phyloP scores from a whole-genome alignment of 2,888 invertebrate genomes.

The Sycophila texana region DNA sequence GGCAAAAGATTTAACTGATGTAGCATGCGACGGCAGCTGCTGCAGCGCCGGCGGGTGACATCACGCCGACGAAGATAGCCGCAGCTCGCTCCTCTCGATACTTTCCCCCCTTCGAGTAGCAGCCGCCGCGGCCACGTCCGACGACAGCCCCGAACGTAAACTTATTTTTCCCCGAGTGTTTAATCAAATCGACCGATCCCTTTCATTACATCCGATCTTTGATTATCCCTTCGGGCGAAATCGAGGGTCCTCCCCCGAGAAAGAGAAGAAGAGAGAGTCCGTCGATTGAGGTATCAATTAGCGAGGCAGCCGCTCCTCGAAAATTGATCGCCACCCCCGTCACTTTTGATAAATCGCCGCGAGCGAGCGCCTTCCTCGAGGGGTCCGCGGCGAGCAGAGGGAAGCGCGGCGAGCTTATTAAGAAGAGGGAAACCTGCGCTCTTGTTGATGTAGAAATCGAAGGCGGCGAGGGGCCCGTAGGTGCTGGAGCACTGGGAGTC shows the following conservation, averaged over 20 bases:
- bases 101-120: neutral
- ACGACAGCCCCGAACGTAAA: no score
- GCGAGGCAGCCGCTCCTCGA: constrained; percentile 10
- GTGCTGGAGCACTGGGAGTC: constrained; percentile 88
- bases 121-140: neutral
- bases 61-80: constrained; percentile 38
- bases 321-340: constrained; percentile 33
- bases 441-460: constrained; percentile 84
- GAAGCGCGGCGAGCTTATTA: no score
- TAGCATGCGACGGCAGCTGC: constrained; percentile 24
- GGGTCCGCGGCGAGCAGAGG: neutral
- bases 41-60: constrained; percentile 33
- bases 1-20: constrained; percentile 6
- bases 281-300: constrained; percentile 26
- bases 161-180: no score
- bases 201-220: neutral
- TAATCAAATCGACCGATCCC: no score
- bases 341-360: constrained; percentile 37
- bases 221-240: no score
- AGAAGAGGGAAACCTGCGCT: constrained; percentile 80
- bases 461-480: constrained; percentile 86
- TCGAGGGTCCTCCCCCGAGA: neutral
- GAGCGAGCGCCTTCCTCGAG: neutral
- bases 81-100: neutral
- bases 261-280: constrained; percentile 4